Base-by-base conservation (phyloP, 2,113 vertebrate species). In the Strigops habroptila region DNA sequence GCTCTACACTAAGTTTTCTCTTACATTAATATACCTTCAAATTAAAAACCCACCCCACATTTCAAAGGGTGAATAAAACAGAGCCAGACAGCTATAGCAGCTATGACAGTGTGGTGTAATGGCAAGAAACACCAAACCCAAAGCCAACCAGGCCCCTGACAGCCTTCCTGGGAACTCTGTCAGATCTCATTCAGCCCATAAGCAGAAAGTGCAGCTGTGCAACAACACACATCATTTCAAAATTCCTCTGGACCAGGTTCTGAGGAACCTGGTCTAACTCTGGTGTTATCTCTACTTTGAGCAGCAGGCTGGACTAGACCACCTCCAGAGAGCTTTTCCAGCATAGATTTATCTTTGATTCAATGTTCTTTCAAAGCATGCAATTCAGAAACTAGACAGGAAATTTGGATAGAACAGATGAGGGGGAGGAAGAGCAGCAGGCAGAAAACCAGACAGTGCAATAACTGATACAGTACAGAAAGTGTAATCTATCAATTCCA, bases 171-270 rank as follows among this genome's bases (percentile, higher is more conserved):
- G 44, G 51, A 35, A 13, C 37, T n/a, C 1, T 12, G 68, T 4
- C 1, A 2, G 64, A 33, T 14, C 43, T 39, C 39, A 23, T 14
- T 41, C 57, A 12, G 62, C 35, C 1, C 1, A 7, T 3, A 31
- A 76, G 43, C n/a, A 31, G 35, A 18, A 73, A 67, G 46, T 1
- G 14, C 35, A 25, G 55, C 3, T 43, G 48, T 18, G 44, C 0
- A 6, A 5, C 11, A 59, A 18, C 31, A n/a, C 7, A 16, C 63
- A 23, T 5, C 5, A 28, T 53, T 65, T 53, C 80, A 43, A 10
- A 94, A 31, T 51, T 39, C 33, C 49, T 41, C 63, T 8, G n/a
- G 31, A 49, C 7, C 9, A n/a, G 31, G 57, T 14, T 37, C 80
- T 59, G 57, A 59, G 57, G 57, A 59, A 59, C 33, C 57, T 35